A percentile compares a stretch with the other conserved stretches of the same genome.
phyloP scores from a whole-genome alignment of 2,797 vertebrate genomes.

The Scolopax rusticola region DNA sequence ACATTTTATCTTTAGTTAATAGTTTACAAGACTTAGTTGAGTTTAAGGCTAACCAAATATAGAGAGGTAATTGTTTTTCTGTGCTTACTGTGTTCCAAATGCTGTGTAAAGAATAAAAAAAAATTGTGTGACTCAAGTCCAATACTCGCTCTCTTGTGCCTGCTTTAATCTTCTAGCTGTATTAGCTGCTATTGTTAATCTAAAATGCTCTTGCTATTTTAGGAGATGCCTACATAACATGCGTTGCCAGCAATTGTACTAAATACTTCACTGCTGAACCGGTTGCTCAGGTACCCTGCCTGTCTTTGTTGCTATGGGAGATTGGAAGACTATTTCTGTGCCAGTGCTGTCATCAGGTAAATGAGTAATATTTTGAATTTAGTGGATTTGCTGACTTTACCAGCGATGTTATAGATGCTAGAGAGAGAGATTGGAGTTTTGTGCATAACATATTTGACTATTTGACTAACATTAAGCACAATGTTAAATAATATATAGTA shows the following conservation, averaged over 20 bases:
- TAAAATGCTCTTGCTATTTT: slow-evolving; percentile 77
- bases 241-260: slow-evolving; percentile 67
- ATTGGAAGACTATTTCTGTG: slow-evolving; percentile 88
- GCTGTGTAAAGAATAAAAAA: not conserved
- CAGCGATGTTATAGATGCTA: not conserved
- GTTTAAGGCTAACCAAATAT: not conserved
- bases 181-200: slow-evolving; percentile 76
- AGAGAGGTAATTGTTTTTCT: not conserved
- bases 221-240: slow-evolving; percentile 82
- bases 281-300: slow-evolving; percentile 74
- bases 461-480: not conserved
- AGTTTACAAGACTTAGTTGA: not conserved
- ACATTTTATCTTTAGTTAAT: not conserved
- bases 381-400: not conserved
- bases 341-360: slow-evolving; percentile 85
- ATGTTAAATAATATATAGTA: not conserved
- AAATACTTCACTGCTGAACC: slow-evolving; percentile 77
- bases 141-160: not conserved
- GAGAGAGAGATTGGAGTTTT: not conserved
- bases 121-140: not conserved
- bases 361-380: not conserved
- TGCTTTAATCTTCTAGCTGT: slow-evolving; percentile 76
- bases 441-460: not conserved
- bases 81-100: not conserved
- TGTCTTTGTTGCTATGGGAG: slow-evolving; percentile 88